Conservation (phyloP, 92 coral and sea anemone species). For the Desmophyllum pertusum region DNA sequence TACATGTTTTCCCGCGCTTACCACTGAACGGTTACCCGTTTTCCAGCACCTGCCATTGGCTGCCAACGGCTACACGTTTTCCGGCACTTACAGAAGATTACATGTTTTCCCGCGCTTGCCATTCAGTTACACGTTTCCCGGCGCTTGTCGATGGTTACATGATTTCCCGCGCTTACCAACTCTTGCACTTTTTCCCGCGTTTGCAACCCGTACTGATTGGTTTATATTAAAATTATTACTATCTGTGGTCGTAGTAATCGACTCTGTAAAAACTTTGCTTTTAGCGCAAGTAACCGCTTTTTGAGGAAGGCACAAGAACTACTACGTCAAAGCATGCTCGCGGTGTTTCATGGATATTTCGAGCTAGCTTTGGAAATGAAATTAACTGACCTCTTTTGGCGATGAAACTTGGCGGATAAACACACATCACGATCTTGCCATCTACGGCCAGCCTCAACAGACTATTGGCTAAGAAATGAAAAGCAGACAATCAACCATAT, state of each 20-base stretch:
- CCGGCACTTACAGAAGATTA: neutral
- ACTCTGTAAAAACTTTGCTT: too few relatives aligned
- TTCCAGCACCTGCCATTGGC: neutral
- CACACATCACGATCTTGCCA: constrained; percentile 87
- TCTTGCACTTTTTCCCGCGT: too few relatives aligned
- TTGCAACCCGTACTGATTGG: neutral
- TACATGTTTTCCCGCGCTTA: neutral
- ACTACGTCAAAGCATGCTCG: too few relatives aligned
- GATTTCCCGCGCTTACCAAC: too few relatives aligned
- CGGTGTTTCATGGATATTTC: too few relatives aligned
- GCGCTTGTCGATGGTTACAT: neutral
- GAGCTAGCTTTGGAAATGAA: neutral
- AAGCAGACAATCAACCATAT: neutral
- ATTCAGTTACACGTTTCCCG: neutral
- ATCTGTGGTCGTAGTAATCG: neutral
- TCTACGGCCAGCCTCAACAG: constrained; percentile 90
- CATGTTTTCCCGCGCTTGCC: neutral
- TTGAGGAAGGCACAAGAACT: too few relatives aligned
- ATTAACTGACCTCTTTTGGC: constrained; percentile 66
- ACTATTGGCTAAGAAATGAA: constrained; percentile 74
- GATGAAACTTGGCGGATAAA: constrained; percentile 84
- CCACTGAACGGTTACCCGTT: neutral
- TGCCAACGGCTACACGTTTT: neutral
- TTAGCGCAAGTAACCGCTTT: too few relatives aligned
- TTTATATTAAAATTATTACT: neutral